phyloP scores from a whole-genome alignment of 1,140 invertebrate species.

The Monochamus saltuarius region DNA sequence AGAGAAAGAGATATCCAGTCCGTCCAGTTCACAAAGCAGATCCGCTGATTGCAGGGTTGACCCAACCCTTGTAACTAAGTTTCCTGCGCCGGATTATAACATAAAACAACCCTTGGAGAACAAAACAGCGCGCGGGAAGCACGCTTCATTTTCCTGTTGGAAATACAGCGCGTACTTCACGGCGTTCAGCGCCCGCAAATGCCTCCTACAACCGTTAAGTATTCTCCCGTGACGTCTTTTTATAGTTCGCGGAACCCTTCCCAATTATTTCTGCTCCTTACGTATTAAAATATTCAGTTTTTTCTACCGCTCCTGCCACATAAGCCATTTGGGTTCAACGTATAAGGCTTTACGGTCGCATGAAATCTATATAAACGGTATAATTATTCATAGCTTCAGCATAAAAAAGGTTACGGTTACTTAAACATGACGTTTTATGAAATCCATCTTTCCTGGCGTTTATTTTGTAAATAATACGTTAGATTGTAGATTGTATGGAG shows the following conservation, averaged over 20 bases:
- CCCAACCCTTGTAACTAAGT: slow-evolving; percentile 4
- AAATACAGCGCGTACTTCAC: slow-evolving; percentile 24
- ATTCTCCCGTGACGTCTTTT: slow-evolving; percentile 21
- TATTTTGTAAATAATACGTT: too few species aligned
- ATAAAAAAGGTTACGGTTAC: too few species aligned
- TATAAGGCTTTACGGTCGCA: too few species aligned
- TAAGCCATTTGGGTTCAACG: slow-evolving; percentile 19
- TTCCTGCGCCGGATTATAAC: slow-evolving; percentile 14
- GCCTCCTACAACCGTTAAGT: slow-evolving; percentile 21
- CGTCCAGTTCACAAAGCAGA: not conserved
- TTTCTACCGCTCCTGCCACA: slow-evolving; percentile 15
- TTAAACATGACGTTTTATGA: too few species aligned
- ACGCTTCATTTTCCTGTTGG: slow-evolving; percentile 24
- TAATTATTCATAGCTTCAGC: too few species aligned
- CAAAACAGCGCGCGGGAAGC: slow-evolving; percentile 15
- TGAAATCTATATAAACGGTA: too few species aligned
- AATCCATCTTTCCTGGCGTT: too few species aligned
- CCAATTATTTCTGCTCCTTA: slow-evolving; percentile 19
- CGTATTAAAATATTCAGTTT: slow-evolving; percentile 23
- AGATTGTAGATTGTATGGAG: too few species aligned
- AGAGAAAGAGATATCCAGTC: not conserved
- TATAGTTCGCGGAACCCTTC: slow-evolving; percentile 4
- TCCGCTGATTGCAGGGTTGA: slow-evolving; percentile 2
- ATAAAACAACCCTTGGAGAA: slow-evolving; percentile 16
- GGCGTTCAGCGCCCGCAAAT: slow-evolving; percentile 19